Evolutionary conservation across 2,797 vertebrate species (phyloP), one percentile per base, ranked within the genome.

Genomic region (Anabas testudineus): DNA sequence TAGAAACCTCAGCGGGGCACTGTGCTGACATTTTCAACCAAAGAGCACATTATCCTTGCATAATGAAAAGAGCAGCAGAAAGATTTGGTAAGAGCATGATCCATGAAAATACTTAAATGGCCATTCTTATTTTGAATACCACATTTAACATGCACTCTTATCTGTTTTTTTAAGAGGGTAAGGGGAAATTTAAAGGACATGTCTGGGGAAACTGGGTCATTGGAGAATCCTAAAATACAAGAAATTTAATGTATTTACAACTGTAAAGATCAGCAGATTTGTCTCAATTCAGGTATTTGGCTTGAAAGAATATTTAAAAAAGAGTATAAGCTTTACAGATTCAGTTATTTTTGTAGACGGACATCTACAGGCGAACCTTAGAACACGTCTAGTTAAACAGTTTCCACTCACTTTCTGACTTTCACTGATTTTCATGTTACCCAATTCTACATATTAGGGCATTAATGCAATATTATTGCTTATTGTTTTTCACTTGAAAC

Each of bases 1-100:
- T 45, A 59, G 51, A 71, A 79, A 74, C 69, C 90, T 74, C 88
- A 91, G 88, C 87, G 64, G 85, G 88, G 67, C 76, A 76, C 76
- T 52, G 36, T 21, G 28, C 71, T 88, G 85, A 83, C 89, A 90
- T 91, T 91, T 90, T 71, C 78, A 81, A 72, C 84, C 80, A 85
- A 79, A 87, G 76, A 81, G 67, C 72, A 78, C 68, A 74, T 81
- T 76, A 76, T 76, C 57, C 63, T 10, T 15, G 16, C 3, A 43
- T 76, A 80, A 58, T 62, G 51, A 80, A 77, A 77, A 76, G 46
- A 64, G 62, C 48, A 59, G 14, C 26, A 39, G 53, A 69, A 24
- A 46, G 61, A 80, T 58, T 74, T 67, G 54, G 3, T 61, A 15
- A 55, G 56, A 52, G 60, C 68, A 83, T 67, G 55, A 86, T 81